These are phyloP conservation scores for Enoplolaimus lenunculus DNA, from an alignment of 2,888 invertebrate genomes.

Conservation along the genomic window DNA sequence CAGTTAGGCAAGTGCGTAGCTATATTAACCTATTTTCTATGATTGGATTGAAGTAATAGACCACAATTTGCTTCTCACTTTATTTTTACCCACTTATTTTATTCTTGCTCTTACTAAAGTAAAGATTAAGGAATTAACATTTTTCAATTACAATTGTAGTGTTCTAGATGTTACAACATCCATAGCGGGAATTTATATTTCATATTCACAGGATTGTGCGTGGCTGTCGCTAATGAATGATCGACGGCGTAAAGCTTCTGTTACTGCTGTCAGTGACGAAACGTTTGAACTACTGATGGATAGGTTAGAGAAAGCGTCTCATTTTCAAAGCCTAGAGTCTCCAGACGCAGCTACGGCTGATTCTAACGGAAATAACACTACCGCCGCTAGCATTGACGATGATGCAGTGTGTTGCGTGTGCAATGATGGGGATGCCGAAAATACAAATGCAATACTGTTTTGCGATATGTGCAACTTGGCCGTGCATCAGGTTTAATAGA, in stretches of 20 bases:
- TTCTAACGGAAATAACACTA: too few species aligned
- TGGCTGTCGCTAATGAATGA: slow-evolving; percentile 83
- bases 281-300: slow-evolving; percentile 92
- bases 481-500: slow-evolving; percentile 72
- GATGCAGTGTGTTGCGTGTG: slow-evolving; percentile 98
- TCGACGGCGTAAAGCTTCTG: slow-evolving; percentile 51
- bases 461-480: slow-evolving; percentile 99
- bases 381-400: slow-evolving; percentile 52
- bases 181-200: too few species aligned
- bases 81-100: too few species aligned
- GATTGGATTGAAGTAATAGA: too few species aligned
- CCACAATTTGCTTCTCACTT: too few species aligned
- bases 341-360: slow-evolving; percentile 1
- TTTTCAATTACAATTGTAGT: too few species aligned
- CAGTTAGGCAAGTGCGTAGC: too few species aligned
- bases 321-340: slow-evolving; percentile 54
- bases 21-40: too few species aligned
- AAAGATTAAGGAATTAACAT: too few species aligned
- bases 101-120: too few species aligned
- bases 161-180: too few species aligned
- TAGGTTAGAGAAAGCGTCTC: slow-evolving; percentile 88
- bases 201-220: slow-evolving; percentile 67
- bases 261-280: slow-evolving; percentile 66
- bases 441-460: slow-evolving; percentile 92
- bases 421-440: slow-evolving; percentile 95